Evolutionary conservation across 1,140 invertebrate species (phyloP).

Genomic region (Polypedilum pembai): DNA sequence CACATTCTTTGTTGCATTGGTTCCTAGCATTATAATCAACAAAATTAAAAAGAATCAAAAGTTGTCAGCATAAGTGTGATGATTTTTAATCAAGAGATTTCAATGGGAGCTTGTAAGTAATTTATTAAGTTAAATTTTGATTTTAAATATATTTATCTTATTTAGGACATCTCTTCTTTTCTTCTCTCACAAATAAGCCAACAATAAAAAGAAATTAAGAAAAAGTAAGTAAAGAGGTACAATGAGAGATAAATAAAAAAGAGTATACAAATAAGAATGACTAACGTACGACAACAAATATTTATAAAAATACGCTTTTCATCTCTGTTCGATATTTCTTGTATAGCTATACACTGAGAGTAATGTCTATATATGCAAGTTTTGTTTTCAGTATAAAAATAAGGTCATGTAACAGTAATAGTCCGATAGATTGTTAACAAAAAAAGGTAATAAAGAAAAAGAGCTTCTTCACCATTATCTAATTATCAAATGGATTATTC

Average conservation of each 20-base stretch:
- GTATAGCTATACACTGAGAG: no score
- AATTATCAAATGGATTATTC: conserved; percentile 23
- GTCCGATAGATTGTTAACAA: not conserved
- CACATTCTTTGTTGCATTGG: conserved; percentile 3
- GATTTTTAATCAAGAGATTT: no score
- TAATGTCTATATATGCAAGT: not conserved
- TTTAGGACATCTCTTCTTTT: no score
- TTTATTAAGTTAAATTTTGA: no score
- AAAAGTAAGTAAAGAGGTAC: not conserved
- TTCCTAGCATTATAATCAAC: conserved; percentile 11
- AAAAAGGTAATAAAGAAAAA: not conserved
- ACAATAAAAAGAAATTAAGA: not conserved
- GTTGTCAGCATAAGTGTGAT: no score
- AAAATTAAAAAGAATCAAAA: not conserved
- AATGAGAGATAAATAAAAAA: not conserved
- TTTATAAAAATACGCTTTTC: no score
- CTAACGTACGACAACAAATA: not conserved
- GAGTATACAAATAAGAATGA: not conserved
- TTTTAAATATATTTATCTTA: no score
- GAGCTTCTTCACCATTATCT: not conserved
- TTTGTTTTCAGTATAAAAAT: not conserved
- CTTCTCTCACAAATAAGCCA: no score
- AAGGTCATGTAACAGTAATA: conserved; percentile 17
- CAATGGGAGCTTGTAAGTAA: no score
- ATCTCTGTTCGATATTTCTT: no score